Conservation (phyloP, 2,113 vertebrate species). For the Protobothrops flavoviridis region DNA sequence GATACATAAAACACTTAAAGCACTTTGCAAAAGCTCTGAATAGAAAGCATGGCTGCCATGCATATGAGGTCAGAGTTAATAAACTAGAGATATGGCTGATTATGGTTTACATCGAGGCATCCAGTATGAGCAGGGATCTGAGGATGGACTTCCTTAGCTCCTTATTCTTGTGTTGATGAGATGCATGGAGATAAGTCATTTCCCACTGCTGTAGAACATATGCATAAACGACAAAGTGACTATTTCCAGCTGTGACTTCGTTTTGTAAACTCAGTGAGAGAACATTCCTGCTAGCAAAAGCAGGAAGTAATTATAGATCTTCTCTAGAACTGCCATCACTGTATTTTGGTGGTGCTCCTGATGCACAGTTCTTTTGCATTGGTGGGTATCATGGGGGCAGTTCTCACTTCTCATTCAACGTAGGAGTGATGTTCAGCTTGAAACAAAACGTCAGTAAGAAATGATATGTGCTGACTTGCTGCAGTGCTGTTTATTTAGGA, state of each 20-base stretch:
- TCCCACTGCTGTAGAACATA: not conserved
- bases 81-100: not conserved
- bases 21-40: not conserved
- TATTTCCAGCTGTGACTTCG: not conserved
- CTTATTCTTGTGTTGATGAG: not conserved
- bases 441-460: not conserved
- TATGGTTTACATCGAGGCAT: not conserved
- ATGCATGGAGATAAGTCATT: not conserved
- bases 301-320: not conserved
- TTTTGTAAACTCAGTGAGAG: not conserved
- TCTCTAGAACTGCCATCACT: not conserved
- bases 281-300: not conserved
- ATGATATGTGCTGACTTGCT: not conserved
- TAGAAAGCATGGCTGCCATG: not conserved
- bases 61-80: not conserved
- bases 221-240: not conserved
- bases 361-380: not conserved
- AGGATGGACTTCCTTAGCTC: not conserved
- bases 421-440: not conserved
- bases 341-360: not conserved
- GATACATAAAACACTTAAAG: not conserved
- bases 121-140: not conserved
- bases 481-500: not conserved
- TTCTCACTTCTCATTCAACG: not conserved
- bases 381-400: not conserved